Evolutionary conservation across 2,888 invertebrate genomes (phyloP).

Genomic region (Calameuta idolon): DNA sequence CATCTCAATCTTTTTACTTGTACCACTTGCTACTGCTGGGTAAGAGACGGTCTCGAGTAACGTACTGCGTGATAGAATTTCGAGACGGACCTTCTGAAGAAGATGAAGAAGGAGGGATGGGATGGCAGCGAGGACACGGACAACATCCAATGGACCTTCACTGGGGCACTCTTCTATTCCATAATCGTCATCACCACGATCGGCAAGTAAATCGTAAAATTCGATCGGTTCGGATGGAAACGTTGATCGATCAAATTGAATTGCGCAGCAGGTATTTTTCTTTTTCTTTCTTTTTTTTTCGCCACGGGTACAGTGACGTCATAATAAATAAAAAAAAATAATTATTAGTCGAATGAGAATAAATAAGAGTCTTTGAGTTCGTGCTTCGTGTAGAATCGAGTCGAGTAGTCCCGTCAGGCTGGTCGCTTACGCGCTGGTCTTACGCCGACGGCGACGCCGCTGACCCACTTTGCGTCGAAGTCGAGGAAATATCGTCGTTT

Average conservation of each 20-base stretch:
- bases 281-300: not conserved
- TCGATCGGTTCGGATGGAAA: not conserved
- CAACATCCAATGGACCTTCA: slow-evolving; percentile 84
- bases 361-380: not conserved
- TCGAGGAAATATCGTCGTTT: not conserved
- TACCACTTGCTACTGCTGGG: not conserved
- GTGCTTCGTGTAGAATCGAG: not conserved
- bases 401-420: not conserved
- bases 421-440: not conserved
- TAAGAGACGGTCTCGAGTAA: not conserved
- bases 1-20: not conserved
- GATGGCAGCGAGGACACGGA: slow-evolving; percentile 80
- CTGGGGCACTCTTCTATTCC: slow-evolving; percentile 92
- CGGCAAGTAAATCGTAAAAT: slow-evolving; percentile 72
- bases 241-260: not conserved
- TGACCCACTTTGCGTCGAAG: not conserved
- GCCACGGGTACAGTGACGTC: not conserved
- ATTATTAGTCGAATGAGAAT: not conserved
- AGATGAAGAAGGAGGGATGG: slow-evolving; percentile 92
- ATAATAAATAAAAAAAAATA: not conserved
- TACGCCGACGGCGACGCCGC: not conserved
- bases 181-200: slow-evolving; percentile 97
- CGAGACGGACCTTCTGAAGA: slow-evolving; percentile 79
- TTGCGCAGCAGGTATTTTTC: not conserved
- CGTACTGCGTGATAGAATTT: slow-evolving; percentile 65